A percentile compares a stretch with the other conserved stretches of the same genome.
phyloP scores from a whole-genome alignment of 2,113 vertebrate genomes.

The Corythoichthys haematopterus region DNA sequence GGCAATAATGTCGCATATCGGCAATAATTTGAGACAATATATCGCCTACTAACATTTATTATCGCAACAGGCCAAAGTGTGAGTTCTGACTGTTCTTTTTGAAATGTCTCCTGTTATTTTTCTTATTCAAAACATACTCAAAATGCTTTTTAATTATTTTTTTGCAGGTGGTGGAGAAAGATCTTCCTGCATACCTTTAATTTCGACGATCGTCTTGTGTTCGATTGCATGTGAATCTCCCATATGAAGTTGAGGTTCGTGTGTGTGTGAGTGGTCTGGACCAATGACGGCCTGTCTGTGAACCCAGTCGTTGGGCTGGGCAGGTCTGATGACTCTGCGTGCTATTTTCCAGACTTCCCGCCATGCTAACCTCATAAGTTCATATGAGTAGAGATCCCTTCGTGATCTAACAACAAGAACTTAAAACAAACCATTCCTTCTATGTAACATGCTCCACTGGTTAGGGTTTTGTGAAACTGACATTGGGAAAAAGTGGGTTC shows the following conservation, averaged over 20 bases:
- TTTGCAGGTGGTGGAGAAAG: constrained; percentile 85
- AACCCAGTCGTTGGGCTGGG: constrained; percentile 76
- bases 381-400: constrained; percentile 27
- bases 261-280: constrained; percentile 55
- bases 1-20: too few species aligned
- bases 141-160: neutral
- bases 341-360: constrained; percentile 59
- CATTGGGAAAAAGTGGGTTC: too few species aligned
- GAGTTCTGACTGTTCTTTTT: neutral
- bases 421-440: constrained; percentile 25
- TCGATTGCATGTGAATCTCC: constrained; percentile 1
- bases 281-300: constrained; percentile 81
- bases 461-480: neutral
- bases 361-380: constrained; percentile 10
- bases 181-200: constrained; percentile 83
- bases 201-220: neutral
- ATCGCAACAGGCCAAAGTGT: too few species aligned
- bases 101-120: neutral
- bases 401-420: neutral
- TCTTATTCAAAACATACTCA: neutral
- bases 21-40: too few species aligned
- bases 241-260: constrained; percentile 28
- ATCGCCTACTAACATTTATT: too few species aligned
- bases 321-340: constrained; percentile 79
- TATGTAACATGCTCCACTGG: neutral